phyloP scores from a whole-genome alignment of 2,888 invertebrate genomes.

The Calameuta filiformis region DNA sequence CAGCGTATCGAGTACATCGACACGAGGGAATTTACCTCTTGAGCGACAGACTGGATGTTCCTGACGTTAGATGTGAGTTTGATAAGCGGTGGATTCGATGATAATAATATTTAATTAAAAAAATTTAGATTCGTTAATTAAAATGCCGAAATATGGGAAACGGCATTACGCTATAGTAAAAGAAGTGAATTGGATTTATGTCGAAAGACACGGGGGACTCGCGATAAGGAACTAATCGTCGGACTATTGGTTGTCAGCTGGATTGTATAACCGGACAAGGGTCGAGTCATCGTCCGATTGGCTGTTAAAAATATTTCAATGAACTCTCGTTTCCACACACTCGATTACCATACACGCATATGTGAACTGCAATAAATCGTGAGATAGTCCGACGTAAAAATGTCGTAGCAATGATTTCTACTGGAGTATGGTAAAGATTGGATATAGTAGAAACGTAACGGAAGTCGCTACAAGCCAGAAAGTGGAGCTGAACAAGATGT shows the following conservation, averaged over 20 bases:
- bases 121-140: conserved; percentile 27
- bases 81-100: conserved; percentile 23
- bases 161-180: conserved; percentile 13
- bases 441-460: not conserved
- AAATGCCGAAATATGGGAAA: conserved; percentile 11
- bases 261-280: not conserved
- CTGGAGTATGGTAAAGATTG: no score
- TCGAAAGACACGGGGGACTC: not conserved
- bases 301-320: not conserved
- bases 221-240: not conserved
- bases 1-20: not conserved
- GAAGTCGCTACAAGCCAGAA: not conserved
- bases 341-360: not conserved
- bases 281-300: not conserved
- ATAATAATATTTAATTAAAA: conserved; percentile 21
- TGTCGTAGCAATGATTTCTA: not conserved
- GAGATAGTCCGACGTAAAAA: no score
- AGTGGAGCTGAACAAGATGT: not conserved
- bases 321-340: not conserved
- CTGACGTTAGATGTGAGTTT: no score
- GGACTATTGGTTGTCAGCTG: not conserved
- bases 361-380: not conserved
- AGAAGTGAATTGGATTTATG: conserved; percentile 6
- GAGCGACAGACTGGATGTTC: conserved; percentile 23
- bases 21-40: not conserved